These are phyloP conservation scores for Quadriops clusia DNA, from an alignment of 2,888 invertebrate genomes.

Conservation along the genomic window DNA sequence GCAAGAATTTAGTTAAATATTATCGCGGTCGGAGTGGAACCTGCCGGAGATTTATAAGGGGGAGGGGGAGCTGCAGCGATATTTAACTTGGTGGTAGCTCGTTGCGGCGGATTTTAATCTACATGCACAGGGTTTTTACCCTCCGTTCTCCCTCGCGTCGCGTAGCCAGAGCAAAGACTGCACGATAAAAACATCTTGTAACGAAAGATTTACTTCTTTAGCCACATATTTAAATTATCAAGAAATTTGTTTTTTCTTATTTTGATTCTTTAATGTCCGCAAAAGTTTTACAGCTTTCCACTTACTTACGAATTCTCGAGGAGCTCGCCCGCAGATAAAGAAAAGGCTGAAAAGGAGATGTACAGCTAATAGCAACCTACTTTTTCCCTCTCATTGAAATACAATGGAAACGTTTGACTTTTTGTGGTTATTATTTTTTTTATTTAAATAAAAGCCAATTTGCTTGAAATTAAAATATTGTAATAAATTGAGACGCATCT, in stretches of 20 bases:
- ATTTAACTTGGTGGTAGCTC: slow-evolving; percentile 35
- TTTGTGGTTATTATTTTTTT: too few species aligned
- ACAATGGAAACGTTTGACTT: too few species aligned
- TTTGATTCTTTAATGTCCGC: too few species aligned
- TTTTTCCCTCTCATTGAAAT: too few species aligned
- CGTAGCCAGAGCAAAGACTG: slow-evolving; percentile 32
- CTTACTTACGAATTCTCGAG: too few species aligned
- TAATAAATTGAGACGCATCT: too few species aligned
- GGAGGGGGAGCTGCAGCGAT: slow-evolving; percentile 30
- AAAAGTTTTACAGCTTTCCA: too few species aligned
- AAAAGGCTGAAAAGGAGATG: too few species aligned
- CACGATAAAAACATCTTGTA: slow-evolving; percentile 41
- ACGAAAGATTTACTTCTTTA: slow-evolving; percentile 39
- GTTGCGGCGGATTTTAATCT: slow-evolving; percentile 39
- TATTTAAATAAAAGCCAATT: too few species aligned
- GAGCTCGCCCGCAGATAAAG: too few species aligned
- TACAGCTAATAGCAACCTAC: too few species aligned
- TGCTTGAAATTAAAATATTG: too few species aligned
- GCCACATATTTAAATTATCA: slow-evolving; percentile 43
- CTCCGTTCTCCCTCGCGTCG: slow-evolving; percentile 30
- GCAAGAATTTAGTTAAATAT: slow-evolving; percentile 39
- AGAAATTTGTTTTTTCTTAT: slow-evolving; percentile 41
- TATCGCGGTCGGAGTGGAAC: slow-evolving; percentile 34
- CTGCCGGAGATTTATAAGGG: slow-evolving; percentile 36
- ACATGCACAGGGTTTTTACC: slow-evolving; percentile 38